Conservation (phyloP, 2,888 invertebrate genomes). For the Fragum sueziense region DNA sequence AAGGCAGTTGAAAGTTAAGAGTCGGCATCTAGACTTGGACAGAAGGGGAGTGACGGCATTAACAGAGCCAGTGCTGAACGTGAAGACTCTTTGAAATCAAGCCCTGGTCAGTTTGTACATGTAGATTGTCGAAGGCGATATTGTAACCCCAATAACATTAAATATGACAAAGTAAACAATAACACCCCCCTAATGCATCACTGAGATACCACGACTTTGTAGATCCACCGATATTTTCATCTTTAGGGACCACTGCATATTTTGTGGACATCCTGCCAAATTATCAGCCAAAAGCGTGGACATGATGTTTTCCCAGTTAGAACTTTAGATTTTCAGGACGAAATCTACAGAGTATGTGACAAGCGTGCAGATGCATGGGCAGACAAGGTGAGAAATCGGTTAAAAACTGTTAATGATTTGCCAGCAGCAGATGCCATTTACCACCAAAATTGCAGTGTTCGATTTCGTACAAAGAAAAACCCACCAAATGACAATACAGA, state of each 20-base stretch:
- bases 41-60: conserved; percentile 10
- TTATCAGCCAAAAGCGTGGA: background rate
- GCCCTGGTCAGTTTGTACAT: conserved; percentile 4
- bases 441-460: conserved; percentile 38
- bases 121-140: conserved; percentile 2
- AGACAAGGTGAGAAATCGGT: background rate
- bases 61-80: background rate
- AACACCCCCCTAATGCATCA: background rate
- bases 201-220: too few species aligned
- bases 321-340: background rate
- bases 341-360: background rate
- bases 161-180: background rate
- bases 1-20: too few species aligned
- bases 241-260: background rate
- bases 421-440: conserved; percentile 44
- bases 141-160: background rate
- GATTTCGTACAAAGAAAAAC: conserved; percentile 30
- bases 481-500: conserved; percentile 3
- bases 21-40: too few species aligned
- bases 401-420: conserved; percentile 24
- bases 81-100: background rate
- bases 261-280: background rate
- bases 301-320: background rate
- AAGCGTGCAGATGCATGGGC: conserved; percentile 28
- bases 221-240: background rate